Percentiles rank a stretch among this genome's conserved stretches.
phyloP scores from a whole-genome alignment of 2,797 vertebrate genomes.

The Enteromius afrohamiltoni region DNA sequence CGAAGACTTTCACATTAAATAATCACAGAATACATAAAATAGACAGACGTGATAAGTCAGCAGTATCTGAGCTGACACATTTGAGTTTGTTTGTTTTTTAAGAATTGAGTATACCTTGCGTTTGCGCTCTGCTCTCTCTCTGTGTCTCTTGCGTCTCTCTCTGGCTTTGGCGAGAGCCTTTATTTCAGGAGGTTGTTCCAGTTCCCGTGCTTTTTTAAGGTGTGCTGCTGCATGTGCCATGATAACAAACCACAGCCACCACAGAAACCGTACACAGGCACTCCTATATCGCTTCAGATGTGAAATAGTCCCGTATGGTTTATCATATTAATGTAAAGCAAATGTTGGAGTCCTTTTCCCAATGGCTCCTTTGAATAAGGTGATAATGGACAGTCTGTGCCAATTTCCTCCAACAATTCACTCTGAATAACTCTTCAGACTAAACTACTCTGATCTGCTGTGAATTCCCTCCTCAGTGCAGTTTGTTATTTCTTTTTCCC shows the following conservation, averaged over 20 bases:
- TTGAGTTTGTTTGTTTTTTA: background rate
- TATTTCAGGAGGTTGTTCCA: constrained; percentile 74
- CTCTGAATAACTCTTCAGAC: background rate
- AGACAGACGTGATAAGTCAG: background rate
- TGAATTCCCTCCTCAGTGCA: background rate
- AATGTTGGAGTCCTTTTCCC: background rate
- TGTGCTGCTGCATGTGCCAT: constrained; percentile 81
- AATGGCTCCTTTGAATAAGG: background rate
- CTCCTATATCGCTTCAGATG: background rate
- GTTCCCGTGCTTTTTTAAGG: constrained; percentile 77
- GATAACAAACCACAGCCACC: constrained; percentile 3
- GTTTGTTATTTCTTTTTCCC: background rate
- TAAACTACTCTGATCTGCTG: background rate
- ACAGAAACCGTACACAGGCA: background rate
- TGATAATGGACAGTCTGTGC: background rate
- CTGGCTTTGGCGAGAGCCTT: constrained; percentile 74
- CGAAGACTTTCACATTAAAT: background rate
- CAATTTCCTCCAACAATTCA: background rate
- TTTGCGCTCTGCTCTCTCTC: constrained; percentile 72
- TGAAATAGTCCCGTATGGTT: background rate
- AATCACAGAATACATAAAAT: background rate
- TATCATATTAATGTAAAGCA: background rate
- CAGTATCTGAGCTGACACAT: constrained; percentile 1
- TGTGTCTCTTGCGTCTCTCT: constrained; percentile 71
- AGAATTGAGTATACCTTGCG: constrained; percentile 67